phyloP scores from a whole-genome alignment of 1,140 invertebrate species.

The Hesperophylax magnus region DNA sequence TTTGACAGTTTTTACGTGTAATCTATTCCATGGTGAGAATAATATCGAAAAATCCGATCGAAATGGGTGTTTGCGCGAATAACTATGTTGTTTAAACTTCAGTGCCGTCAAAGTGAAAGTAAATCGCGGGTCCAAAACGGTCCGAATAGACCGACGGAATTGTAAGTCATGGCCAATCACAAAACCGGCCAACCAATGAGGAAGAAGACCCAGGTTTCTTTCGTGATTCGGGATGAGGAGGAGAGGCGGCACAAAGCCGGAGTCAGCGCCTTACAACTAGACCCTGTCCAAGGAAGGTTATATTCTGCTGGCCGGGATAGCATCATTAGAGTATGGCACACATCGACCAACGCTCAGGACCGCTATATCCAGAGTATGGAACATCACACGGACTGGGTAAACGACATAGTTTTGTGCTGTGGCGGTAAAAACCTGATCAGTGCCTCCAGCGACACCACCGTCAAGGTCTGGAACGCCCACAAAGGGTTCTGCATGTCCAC shows the following conservation, averaged over 20 bases:
- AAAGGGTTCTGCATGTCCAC: slow-evolving; percentile 99
- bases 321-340: slow-evolving; percentile 98
- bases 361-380: slow-evolving; percentile 94
- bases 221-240: slow-evolving; percentile 97
- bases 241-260: slow-evolving; percentile 95
- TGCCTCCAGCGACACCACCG: slow-evolving; percentile 98
- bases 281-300: slow-evolving; percentile 87
- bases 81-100: background rate
- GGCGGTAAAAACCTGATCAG: slow-evolving; percentile 98
- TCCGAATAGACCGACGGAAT: background rate
- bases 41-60: background rate
- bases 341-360: slow-evolving; percentile 73
- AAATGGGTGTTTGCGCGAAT: slow-evolving; percentile 26
- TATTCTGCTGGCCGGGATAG: slow-evolving; percentile 99
- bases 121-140: background rate
- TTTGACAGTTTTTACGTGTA: slow-evolving; percentile 22
- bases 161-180: slow-evolving; percentile 50
- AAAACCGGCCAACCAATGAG: slow-evolving; percentile 61
- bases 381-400: slow-evolving; percentile 99
- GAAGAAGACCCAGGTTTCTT: slow-evolving; percentile 87
- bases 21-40: slow-evolving; percentile 21
- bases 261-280: slow-evolving; percentile 96
- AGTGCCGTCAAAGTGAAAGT: slow-evolving; percentile 1
- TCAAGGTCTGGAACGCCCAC: slow-evolving; percentile 99
- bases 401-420: slow-evolving; percentile 98